Conservation (phyloP, 2,888 invertebrate genomes). For the Nyleta sp. region DNA sequence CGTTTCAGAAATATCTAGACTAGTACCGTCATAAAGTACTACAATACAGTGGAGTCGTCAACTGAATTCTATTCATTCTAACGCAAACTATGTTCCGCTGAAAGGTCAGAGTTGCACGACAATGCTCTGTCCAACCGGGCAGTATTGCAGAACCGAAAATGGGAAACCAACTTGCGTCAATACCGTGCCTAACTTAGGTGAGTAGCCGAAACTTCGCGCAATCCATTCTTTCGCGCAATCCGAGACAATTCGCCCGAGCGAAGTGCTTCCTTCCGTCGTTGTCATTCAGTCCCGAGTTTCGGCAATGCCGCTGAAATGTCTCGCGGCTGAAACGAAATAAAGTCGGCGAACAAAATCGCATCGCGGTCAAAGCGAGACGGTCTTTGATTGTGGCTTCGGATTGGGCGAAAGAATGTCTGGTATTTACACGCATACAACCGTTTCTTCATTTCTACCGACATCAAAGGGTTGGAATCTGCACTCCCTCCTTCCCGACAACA, state of each 20-base stretch:
- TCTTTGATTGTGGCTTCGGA: conserved; percentile 40
- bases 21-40: too few species aligned
- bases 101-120: conserved; percentile 73
- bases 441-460: conserved; percentile 11
- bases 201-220: conserved; percentile 66
- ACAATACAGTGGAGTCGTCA: too few species aligned
- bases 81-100: conserved; percentile 14
- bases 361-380: conserved; percentile 15
- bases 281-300: not conserved
- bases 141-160: conserved; percentile 77
- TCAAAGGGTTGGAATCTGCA: conserved; percentile 29
- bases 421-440: conserved; percentile 26
- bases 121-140: conserved; percentile 73
- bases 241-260: conserved; percentile 20
- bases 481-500: too few species aligned
- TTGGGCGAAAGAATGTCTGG: conserved; percentile 43
- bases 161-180: conserved; percentile 75
- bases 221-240: conserved; percentile 43
- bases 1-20: too few species aligned
- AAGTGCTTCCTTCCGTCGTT: conserved; percentile 1
- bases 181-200: conserved; percentile 73
- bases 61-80: conserved; percentile 11
- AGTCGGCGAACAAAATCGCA: not conserved
- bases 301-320: too few species aligned
- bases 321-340: too few species aligned